Percentiles rank a stretch among this genome's conserved stretches.
Conservation (phyloP, 2,797 vertebrate genomes). For the Melanotaenia boesemani region DNA sequence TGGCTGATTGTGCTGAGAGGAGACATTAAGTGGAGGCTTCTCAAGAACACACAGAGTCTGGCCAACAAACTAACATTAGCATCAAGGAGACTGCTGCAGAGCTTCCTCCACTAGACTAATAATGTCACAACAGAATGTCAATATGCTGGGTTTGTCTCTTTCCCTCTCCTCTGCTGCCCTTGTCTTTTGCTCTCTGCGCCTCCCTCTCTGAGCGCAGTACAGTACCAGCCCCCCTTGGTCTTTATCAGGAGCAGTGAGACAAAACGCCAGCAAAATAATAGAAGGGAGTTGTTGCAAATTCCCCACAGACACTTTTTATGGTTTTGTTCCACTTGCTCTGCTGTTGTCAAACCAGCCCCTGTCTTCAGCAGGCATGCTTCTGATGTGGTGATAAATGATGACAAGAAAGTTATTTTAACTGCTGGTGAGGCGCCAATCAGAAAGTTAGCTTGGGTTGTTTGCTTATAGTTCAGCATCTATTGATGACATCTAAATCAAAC, state of each 20-base stretch:
- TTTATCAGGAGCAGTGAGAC: slow-evolving; percentile 60
- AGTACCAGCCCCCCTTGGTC: slow-evolving; percentile 27
- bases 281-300: slow-evolving; percentile 66
- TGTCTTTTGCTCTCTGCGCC: slow-evolving; percentile 46
- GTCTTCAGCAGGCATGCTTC: slow-evolving; percentile 37
- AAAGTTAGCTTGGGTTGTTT: slow-evolving; percentile 4
- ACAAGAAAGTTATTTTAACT: slow-evolving; percentile 40
- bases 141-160: slow-evolving; percentile 35
- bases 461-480: background rate
- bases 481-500: background rate
- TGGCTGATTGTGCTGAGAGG: slow-evolving; percentile 40
- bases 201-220: slow-evolving; percentile 46
- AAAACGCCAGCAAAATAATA: slow-evolving; percentile 62
- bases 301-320: slow-evolving; percentile 65
- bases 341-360: slow-evolving; percentile 67
- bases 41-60: slow-evolving; percentile 31
- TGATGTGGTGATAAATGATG: slow-evolving; percentile 41
- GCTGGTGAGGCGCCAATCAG: background rate
- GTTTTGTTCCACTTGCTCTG: slow-evolving; percentile 60
- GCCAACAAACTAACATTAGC: slow-evolving; percentile 52
- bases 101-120: slow-evolving; percentile 40
- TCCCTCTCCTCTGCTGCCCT: slow-evolving; percentile 34
- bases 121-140: slow-evolving; percentile 58
- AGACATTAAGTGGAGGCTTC: slow-evolving; percentile 15
- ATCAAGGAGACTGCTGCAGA: slow-evolving; percentile 46